Base-by-base conservation (phyloP, 2,113 vertebrate genomes). In the Plectropomus leopardus region DNA sequence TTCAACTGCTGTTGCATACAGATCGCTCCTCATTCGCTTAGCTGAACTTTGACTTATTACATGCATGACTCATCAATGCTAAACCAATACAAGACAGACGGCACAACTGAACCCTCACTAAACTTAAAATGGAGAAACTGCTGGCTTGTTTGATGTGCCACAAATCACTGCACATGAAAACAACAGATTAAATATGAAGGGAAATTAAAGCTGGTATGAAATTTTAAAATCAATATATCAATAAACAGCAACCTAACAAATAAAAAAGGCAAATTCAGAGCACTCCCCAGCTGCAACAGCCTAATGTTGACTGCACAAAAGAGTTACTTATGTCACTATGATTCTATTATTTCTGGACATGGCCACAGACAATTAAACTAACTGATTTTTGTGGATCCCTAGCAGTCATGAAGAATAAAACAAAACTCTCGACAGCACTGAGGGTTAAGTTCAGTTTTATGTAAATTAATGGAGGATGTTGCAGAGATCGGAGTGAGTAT, bases 11-110 rank as follows among this genome's bases (percentile, higher is more conserved):
- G 55, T 23, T 66, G 42, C 24, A 65, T 40, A 48, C 50, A 63
- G 60, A 34, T 23, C n/a, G 50, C 21, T 5, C n/a, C 42, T 73
- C 21, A 26, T 44, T 76, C 1, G 3, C 53, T 6, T 77, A 40
- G 54, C 53, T 67, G 53, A 84, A 73, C 19, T 42, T 51, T 36
- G 59, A 58, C 54, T 57, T 44, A 10, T 65, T 68, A 78, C 40
- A 76, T 47, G 59, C 13, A 48, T 0, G 13, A 83, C 67, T 48
- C 32, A 51, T 7, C 28, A 16, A 4, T 10, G 16, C 16, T 48
- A 23, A 50, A 45, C 34, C 17, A 7, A 32, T 5, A 44, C 15
- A 8, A 57, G 36, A 16, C 23, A 28, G 40, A 7, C 0, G 4
- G 47, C 19, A 26, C 11, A 24, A n/a, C 16, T 45, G 42, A 67